Conservation (phyloP, 2,113 vertebrate genomes). For the Cnemophilus loriae region DNA sequence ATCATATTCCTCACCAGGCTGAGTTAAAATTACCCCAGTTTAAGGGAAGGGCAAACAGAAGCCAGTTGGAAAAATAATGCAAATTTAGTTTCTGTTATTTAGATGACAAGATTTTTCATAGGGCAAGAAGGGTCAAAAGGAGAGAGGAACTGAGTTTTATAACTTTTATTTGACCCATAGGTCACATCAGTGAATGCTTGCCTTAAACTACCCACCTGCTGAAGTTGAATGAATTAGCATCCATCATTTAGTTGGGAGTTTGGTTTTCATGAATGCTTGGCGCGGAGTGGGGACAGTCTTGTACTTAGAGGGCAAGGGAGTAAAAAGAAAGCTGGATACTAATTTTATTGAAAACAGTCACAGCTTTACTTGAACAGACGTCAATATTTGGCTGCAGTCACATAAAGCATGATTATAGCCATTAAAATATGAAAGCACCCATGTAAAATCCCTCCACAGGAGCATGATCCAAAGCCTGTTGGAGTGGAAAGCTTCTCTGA, state of each 20-base stretch:
- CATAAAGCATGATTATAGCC: slow-evolving; percentile 11
- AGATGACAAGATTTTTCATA: neutral
- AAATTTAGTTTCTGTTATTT: neutral
- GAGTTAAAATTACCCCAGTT: neutral
- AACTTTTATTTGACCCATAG: neutral
- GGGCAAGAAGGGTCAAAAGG: neutral
- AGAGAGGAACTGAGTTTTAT: neutral
- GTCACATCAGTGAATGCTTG: neutral
- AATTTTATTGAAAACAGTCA: neutral
- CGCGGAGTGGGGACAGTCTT: neutral
- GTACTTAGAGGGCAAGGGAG: neutral
- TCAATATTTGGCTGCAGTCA: slow-evolving; percentile 1
- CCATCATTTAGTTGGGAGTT: neutral
- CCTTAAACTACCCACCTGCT: neutral
- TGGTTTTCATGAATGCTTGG: neutral
- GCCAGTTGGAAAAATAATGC: neutral
- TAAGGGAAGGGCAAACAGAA: neutral
- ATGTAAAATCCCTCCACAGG: neutral
- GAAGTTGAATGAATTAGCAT: neutral
- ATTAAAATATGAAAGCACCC: slow-evolving; percentile 40
- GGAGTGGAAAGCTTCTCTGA: slow-evolving; percentile 18
- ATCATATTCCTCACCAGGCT: neutral
- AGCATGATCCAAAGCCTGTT: slow-evolving; percentile 20
- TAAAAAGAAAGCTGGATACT: neutral
- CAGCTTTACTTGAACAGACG: slow-evolving; percentile 4